A percentile compares a stretch with the other conserved stretches of the same genome.
phyloP scores from a whole-genome alignment of 2,797 vertebrate genomes.

The Tamandua tetradactyla region DNA sequence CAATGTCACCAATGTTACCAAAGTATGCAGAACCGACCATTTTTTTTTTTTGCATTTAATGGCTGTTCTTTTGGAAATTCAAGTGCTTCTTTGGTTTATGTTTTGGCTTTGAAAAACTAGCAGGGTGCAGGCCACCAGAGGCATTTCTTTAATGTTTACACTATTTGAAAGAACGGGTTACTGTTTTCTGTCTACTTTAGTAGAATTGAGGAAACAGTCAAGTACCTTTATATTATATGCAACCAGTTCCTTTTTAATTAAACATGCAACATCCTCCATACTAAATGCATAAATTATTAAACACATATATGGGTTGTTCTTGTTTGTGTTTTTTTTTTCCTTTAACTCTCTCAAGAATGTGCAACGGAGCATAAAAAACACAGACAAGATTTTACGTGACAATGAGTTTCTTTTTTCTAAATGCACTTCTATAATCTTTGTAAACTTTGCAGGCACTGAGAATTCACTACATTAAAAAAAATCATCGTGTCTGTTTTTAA shows the following conservation, averaged over 20 bases:
- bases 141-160: not conserved
- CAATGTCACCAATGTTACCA: rapidly evolving
- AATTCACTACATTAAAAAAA: constrained; percentile 63
- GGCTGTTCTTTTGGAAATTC: not conserved
- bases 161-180: not conserved
- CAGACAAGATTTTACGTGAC: not conserved
- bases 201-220: not conserved
- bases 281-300: not conserved
- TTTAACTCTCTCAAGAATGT: not conserved
- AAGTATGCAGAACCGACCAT: not conserved
- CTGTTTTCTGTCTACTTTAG: not conserved
- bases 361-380: not conserved
- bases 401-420: not conserved
- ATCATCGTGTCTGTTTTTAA: constrained; percentile 73
- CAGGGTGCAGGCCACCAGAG: not conserved
- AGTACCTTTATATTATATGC: rapidly evolving
- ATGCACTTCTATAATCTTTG: not conserved
- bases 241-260: constrained; percentile 21
- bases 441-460: not conserved
- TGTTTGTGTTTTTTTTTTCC: not conserved
- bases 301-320: not conserved
- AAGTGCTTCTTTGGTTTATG: not conserved
- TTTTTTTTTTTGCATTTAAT: not conserved
- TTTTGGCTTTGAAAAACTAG: not conserved
- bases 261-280: not conserved